These are phyloP conservation scores for Callosobruchus maculatus DNA, from an alignment of 2,888 invertebrate species.

Conservation along the genomic window DNA sequence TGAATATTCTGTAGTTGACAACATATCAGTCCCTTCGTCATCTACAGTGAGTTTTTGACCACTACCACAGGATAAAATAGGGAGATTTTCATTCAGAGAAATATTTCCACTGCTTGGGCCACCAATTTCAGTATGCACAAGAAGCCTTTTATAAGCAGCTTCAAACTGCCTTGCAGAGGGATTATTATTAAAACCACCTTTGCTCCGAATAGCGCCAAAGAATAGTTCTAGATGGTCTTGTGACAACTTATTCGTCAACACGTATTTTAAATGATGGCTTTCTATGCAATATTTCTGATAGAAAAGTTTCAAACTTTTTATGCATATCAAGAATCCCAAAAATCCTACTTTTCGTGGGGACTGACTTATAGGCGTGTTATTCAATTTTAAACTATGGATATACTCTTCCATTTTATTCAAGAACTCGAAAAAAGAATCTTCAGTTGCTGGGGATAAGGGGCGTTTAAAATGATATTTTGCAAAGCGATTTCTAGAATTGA, in stretches of 20 bases:
- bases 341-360: constrained; percentile 8
- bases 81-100: constrained; percentile 5
- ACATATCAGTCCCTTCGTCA: constrained; percentile 9
- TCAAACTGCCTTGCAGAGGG: constrained; percentile 16
- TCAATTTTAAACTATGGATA: constrained; percentile 13
- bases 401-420: constrained; percentile 9
- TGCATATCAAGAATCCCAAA: constrained; percentile 4
- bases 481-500: constrained; percentile 14
- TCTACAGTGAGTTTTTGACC: neutral
- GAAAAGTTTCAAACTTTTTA: constrained; percentile 8
- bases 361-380: neutral
- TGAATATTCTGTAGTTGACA: neutral
- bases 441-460: constrained; percentile 8
- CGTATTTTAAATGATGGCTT: constrained; percentile 8
- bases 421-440: constrained; percentile 6
- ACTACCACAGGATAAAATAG: constrained; percentile 10
- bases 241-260: constrained; percentile 12
- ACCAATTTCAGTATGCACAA: constrained; percentile 15
- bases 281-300: constrained; percentile 1
- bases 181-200: constrained; percentile 19
- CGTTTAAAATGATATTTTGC: constrained; percentile 7
- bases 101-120: constrained; percentile 12
- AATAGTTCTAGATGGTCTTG: constrained; percentile 21
- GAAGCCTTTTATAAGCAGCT: constrained; percentile 16
- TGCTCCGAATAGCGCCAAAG: constrained; percentile 17